Base-by-base conservation (phyloP, 2,113 vertebrate species). In the Sylvietta virens region DNA sequence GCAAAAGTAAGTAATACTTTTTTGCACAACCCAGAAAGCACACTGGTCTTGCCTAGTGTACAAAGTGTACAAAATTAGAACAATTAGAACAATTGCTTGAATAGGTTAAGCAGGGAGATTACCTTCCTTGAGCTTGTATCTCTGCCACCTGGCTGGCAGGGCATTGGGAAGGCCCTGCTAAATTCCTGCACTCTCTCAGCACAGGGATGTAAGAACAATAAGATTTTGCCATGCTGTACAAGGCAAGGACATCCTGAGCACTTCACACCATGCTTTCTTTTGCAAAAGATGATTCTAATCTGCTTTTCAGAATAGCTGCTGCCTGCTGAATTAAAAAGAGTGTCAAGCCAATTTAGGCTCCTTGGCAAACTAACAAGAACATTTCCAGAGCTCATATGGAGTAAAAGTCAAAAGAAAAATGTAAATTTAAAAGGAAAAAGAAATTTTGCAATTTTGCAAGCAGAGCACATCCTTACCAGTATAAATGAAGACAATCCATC, bases 391-490 rank as follows among this genome's bases (percentile, higher is more conserved):
- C 71, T 92, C 56, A 85, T n/a, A 87, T 33, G 21, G 27, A 92
- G 11, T 50, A 30, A 89, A 94, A 44, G 77, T 95, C 50, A 82
- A 73, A 45, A 90, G 50, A 65, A 86, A 91, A 95, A 66, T 23
- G 21, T 70, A 15, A 72, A 72, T 88, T 93, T 86, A 67, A 82
- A 66, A 79, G 15, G 10, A 90, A 91, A 84, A 81, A 13, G 2
- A 74, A 72, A 90, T 61, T 56, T 23, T 65, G 10, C 40, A 82
- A 53, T 69, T 50, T 22, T 82, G 57, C 40, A 90, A 61, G 56
- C 9, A 31, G 30, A 90, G n/a, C 0, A 2, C 39, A 54, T 39
- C 39, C 22, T 94, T 69, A 53, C 13, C 15, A 35, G 31, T 33
- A 42, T 11, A 81, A 92, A 69, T 53, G 17, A 87, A 89, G 33